Percentiles rank a stretch among this genome's conserved stretches.
Evolutionary conservation across 1,140 invertebrate species (phyloP).

Genomic region (Drosophila burlai): DNA sequence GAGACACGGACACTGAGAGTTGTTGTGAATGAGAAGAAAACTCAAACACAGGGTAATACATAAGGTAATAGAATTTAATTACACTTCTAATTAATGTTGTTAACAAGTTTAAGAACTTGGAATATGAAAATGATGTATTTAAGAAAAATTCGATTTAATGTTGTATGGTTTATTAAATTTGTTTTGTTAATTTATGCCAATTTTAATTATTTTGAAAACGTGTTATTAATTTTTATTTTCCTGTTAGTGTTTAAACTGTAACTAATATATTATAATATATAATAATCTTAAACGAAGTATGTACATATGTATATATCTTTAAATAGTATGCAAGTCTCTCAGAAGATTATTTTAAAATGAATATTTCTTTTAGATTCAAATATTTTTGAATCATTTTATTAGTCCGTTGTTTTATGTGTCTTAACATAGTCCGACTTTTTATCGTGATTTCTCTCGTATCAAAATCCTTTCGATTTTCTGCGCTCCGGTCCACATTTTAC

Average conservation of each 20-base stretch:
- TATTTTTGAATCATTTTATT: too few species aligned
- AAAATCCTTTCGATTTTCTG: slow-evolving; percentile 7
- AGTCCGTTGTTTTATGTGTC: too few species aligned
- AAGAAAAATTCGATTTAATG: not conserved
- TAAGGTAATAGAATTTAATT: not conserved
- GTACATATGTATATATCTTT: too few species aligned
- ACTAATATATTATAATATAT: too few species aligned
- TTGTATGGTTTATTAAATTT: not conserved
- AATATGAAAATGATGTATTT: not conserved
- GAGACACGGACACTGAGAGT: too few species aligned
- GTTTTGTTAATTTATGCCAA: too few species aligned
- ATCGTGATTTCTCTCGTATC: not conserved
- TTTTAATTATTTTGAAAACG: not conserved
- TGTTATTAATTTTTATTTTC: too few species aligned
- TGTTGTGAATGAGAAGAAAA: slow-evolving; percentile 17
- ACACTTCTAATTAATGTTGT: not conserved
- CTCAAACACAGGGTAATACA: not conserved
- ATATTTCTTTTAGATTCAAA: too few species aligned
- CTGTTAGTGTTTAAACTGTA: too few species aligned
- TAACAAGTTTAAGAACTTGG: not conserved
- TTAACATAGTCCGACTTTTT: not conserved
- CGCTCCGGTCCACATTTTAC: slow-evolving; percentile 28
- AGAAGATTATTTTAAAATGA: too few species aligned
- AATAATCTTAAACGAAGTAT: too few species aligned
- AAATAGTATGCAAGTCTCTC: too few species aligned